Percentiles rank a stretch among this genome's conserved stretches.
Conservation (phyloP, 2,888 invertebrate species). For the Acanthosepion lycidas region DNA sequence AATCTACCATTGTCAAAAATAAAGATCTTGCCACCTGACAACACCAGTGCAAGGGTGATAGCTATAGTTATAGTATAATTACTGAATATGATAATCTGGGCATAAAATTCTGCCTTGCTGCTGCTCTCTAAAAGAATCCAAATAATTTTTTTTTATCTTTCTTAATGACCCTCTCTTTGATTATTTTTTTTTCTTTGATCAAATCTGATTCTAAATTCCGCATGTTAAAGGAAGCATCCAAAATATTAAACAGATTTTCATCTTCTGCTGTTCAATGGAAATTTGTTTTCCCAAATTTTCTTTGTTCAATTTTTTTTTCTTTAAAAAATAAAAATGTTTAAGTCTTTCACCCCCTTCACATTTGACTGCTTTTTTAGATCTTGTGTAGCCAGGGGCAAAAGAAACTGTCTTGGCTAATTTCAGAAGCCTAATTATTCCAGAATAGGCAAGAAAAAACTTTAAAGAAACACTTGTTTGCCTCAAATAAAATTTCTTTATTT, state of each 20-base stretch:
- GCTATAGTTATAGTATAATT: no score
- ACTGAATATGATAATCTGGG: neutral
- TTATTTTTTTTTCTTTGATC: neutral
- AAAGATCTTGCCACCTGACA: no score
- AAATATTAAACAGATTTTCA: neutral
- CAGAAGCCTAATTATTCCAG: neutral
- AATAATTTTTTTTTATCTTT: neutral
- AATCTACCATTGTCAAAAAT: no score
- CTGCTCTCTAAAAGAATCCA: neutral
- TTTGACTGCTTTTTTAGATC: neutral
- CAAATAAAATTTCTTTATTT: neutral
- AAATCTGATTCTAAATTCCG: neutral
- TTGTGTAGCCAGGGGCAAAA: neutral
- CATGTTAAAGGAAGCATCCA: neutral
- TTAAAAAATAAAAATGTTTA: neutral
- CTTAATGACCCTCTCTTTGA: neutral
- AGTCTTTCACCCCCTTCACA: neutral
- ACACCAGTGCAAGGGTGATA: no score
- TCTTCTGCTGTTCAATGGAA: neutral
- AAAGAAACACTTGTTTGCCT: slow-evolving; percentile 14
- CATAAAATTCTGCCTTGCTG: no score
- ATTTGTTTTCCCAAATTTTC: neutral
- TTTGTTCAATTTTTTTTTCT: neutral
- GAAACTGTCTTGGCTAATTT: neutral
- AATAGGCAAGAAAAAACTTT: neutral